These are phyloP conservation scores for Nomia melanderi DNA, from an alignment of 1,140 invertebrate genomes.

Conservation along the genomic window DNA sequence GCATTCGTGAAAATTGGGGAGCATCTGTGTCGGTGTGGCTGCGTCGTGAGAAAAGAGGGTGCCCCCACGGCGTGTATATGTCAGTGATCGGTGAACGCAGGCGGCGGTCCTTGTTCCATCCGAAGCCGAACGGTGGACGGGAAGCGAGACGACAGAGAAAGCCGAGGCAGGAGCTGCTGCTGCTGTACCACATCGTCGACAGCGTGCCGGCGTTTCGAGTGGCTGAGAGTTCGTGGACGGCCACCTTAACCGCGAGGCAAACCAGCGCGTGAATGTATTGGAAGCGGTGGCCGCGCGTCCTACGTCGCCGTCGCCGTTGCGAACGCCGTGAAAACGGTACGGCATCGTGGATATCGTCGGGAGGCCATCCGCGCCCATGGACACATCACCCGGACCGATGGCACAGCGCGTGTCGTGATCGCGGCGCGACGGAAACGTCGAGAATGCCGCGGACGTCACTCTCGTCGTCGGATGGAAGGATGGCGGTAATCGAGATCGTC, in stretches of 20 bases:
- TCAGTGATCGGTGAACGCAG: slow-evolving; percentile 12
- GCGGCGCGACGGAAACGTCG: slow-evolving; percentile 26
- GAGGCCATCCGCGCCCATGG: slow-evolving; percentile 21
- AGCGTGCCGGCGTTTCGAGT: slow-evolving; percentile 30
- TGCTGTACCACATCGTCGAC: background rate
- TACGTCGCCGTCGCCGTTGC: slow-evolving; percentile 29
- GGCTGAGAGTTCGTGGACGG: slow-evolving; percentile 6
- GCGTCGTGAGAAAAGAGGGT: slow-evolving; percentile 17
- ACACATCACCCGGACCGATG: background rate
- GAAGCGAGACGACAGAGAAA: background rate
- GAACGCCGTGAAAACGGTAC: slow-evolving; percentile 38
- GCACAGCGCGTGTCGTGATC: background rate
- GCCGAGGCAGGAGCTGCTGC: background rate
- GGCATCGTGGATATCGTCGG: slow-evolving; percentile 6
- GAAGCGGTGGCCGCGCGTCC: slow-evolving; percentile 38
- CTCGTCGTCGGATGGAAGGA: background rate
- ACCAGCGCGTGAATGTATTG: slow-evolving; percentile 51
- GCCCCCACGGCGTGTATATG: background rate
- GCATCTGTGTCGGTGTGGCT: slow-evolving; percentile 6
- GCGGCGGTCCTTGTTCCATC: background rate
- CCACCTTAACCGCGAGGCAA: slow-evolving; percentile 1
- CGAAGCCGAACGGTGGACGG: background rate
- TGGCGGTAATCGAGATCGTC: slow-evolving; percentile 21
- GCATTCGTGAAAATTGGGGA: slow-evolving; percentile 32
- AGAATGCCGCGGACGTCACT: slow-evolving; percentile 32